Conservation (phyloP, 2,888 invertebrate species). For the Microdon myrmicae region DNA sequence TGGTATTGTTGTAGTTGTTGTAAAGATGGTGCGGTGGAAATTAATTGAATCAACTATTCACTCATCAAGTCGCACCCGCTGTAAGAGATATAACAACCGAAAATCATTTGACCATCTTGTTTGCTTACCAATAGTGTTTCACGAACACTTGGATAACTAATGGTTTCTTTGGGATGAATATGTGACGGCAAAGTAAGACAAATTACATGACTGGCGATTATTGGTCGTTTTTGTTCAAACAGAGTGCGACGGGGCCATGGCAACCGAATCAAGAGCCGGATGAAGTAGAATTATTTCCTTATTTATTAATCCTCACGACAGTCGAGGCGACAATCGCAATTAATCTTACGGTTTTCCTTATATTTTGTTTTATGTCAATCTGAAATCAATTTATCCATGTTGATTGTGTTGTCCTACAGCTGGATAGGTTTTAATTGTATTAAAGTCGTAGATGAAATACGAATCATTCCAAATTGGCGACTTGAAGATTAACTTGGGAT, state of each 20-base stretch:
- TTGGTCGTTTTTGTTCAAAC: slow-evolving; percentile 5
- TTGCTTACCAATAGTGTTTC: slow-evolving; percentile 20
- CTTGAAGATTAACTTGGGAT: too few relatives aligned
- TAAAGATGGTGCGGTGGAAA: slow-evolving; percentile 17
- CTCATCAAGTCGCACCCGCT: slow-evolving; percentile 38
- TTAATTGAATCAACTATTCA: slow-evolving; percentile 46
- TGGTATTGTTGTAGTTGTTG: slow-evolving; percentile 13
- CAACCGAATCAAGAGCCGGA: slow-evolving; percentile 32
- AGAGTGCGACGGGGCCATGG: slow-evolving; percentile 7
- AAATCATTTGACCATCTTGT: slow-evolving; percentile 34
- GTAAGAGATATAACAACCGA: slow-evolving; percentile 12
- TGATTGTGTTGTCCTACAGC: slow-evolving; percentile 25
- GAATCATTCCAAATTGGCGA: slow-evolving; percentile 31
- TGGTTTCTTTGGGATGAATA: slow-evolving; percentile 27
- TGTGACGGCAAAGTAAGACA: slow-evolving; percentile 45
- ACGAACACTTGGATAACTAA: slow-evolving; percentile 27
- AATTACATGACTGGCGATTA: slow-evolving; percentile 42
- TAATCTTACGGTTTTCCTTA: slow-evolving; percentile 32
- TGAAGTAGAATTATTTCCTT: slow-evolving; percentile 40
- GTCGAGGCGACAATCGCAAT: slow-evolving; percentile 36
- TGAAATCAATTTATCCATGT: slow-evolving; percentile 45
- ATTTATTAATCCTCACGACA: slow-evolving; percentile 47
- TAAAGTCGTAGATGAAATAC: slow-evolving; percentile 7
- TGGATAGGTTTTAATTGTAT: slow-evolving; percentile 3
- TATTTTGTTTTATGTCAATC: slow-evolving; percentile 40